Evolutionary conservation across 2,113 vertebrate genomes (phyloP).

Genomic region (Butorides virescens): DNA sequence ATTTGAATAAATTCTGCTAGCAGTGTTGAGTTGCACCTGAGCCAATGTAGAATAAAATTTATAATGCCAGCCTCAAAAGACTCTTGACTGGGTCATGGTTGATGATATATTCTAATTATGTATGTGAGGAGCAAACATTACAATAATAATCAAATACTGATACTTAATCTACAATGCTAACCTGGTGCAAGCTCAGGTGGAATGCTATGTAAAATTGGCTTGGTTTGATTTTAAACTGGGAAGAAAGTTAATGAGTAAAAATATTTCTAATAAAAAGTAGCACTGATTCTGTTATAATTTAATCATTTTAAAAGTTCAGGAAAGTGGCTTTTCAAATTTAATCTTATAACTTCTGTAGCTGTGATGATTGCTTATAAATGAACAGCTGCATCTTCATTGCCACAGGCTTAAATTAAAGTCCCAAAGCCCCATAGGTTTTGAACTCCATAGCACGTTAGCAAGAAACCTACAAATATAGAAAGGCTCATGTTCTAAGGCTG

Average conservation of each 20-base stretch:
- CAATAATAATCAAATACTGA: slow-evolving; percentile 27
- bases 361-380: slow-evolving; percentile 66
- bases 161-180: slow-evolving; percentile 40
- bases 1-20: neutral
- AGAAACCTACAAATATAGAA: slow-evolving; percentile 71
- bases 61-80: neutral
- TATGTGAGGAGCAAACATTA: slow-evolving; percentile 5
- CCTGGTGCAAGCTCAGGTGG: neutral
- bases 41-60: neutral
- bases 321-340: slow-evolving; percentile 49
- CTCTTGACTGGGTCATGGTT: slow-evolving; percentile 3
- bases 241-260: neutral
- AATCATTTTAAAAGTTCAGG: slow-evolving; percentile 25
- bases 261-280: neutral
- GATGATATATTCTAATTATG: slow-evolving; percentile 17
- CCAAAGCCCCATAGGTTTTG: slow-evolving; percentile 68
- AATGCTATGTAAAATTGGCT: neutral
- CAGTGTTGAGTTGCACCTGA: neutral
- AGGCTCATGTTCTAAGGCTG: slow-evolving; percentile 40
- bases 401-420: slow-evolving; percentile 67
- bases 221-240: slow-evolving; percentile 38
- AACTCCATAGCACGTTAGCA: slow-evolving; percentile 54
- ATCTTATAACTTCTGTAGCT: slow-evolving; percentile 44
- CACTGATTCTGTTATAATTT: slow-evolving; percentile 22
- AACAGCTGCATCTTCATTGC: slow-evolving; percentile 68